A percentile compares a stretch with the other conserved stretches of the same genome.
Evolutionary conservation across 2,888 invertebrate species (phyloP).

Genomic region (Eilema depressum): DNA sequence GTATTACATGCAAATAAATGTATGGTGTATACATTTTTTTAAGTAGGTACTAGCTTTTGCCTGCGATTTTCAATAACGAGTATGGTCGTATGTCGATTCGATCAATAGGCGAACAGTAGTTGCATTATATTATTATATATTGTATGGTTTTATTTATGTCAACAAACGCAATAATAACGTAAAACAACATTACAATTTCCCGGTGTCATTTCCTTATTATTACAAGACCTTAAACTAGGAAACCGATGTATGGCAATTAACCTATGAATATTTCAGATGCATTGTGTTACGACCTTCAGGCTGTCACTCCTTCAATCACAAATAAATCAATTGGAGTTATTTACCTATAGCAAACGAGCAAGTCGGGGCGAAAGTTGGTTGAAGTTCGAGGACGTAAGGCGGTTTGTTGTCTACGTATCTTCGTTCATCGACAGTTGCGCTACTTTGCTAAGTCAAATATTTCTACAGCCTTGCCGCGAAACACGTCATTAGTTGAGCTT

Average conservation of each 20-base stretch:
- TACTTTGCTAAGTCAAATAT: constrained; percentile 3
- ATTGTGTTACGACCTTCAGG: constrained; percentile 43
- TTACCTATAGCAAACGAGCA: constrained; percentile 43
- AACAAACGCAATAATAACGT: not conserved
- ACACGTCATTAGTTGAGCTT: not conserved
- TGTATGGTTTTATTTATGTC: not conserved
- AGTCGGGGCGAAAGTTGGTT: constrained; percentile 41
- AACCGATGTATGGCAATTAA: not conserved
- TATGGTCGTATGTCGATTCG: not conserved
- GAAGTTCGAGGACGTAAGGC: constrained; percentile 57
- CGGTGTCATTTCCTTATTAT: not conserved
- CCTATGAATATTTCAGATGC: constrained; percentile 22
- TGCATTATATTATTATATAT: not conserved
- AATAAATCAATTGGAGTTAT: constrained; percentile 53
- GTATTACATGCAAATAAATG: not conserved
- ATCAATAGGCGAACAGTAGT: not conserved
- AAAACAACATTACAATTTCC: not conserved
- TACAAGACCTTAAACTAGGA: constrained; percentile 3
- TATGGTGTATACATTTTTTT: too few relatives aligned
- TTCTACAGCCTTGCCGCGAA: not conserved
- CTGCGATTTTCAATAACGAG: too few relatives aligned
- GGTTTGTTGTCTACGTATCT: constrained; percentile 57
- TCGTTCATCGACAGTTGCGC: constrained; percentile 43
- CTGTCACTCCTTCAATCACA: constrained; percentile 44
- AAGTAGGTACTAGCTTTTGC: too few relatives aligned